Base-by-base conservation (phyloP, 2,797 vertebrate species). In the Nyctalus aviator region DNA sequence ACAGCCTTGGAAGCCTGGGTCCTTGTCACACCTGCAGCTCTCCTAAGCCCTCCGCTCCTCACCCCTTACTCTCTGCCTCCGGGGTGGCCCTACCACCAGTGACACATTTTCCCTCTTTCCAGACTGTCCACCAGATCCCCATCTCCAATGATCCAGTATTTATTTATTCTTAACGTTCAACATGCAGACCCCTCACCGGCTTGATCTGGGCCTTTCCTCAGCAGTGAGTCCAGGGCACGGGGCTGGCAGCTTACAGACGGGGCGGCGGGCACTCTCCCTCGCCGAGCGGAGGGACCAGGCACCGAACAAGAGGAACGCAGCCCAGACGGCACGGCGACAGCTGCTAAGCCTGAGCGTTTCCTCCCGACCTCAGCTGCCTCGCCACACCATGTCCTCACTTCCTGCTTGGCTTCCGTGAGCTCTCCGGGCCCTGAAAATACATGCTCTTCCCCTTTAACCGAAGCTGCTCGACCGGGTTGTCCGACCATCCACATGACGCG, bases 301-400 rank as follows among this genome's bases (percentile, higher is more conserved):
- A 44, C 44, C 44, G 41, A 44, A 44, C 44, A 44, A 44, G 44
- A 44, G 44, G 8, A 44, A 44, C 8, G 8, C 48, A 11, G 0
- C 27, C 41, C 13, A 44, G 7, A n/a, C 0, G 0, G 18, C 21
- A 32, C 18, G 2, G 4, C 8, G 7, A 23, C 5, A 0, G 15
- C 8, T 0, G 13, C 1, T 0, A 6, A 17, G 68, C 8, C 53
- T 21, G 53, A 23, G 53, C 20, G 3, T 23, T 21, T 55, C 53
- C 53, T 55, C 20, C 53, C 8, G 2, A 44, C 53, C 20, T 21
- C 53, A 21, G 53, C 53, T 55, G 53, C 53, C 53, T 35, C 17
- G 6, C 50, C 50, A 53, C 0, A 18, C 17, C 5, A 53, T 8
- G 18, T 53, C 41, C 32, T 76, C 90, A 13, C 2, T 9, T 69